Evolutionary conservation across 2,113 vertebrate genomes (phyloP).

Genomic region (Gymnogyps californianus): DNA sequence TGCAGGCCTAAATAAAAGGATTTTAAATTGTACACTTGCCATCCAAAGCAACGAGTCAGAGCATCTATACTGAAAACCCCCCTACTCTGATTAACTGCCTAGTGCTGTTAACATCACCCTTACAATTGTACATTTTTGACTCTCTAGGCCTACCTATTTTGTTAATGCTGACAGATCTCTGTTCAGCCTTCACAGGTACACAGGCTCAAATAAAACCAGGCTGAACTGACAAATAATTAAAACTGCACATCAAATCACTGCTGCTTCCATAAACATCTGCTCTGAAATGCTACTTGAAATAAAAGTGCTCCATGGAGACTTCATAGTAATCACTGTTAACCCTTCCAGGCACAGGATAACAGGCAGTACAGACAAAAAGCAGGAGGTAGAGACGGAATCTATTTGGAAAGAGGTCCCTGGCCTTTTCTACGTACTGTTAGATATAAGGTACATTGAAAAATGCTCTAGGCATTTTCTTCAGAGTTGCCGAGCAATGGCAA

Average conservation of each 20-base stretch:
- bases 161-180: not conserved
- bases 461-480: not conserved
- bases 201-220: not conserved
- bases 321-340: not conserved
- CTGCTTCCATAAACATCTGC: not conserved
- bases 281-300: slow-evolving; percentile 1
- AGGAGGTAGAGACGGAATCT: not conserved
- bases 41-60: not conserved
- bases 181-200: not conserved
- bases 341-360: not conserved
- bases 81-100: not conserved
- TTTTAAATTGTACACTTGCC: not conserved
- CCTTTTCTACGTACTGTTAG: not conserved
- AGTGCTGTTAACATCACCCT: not conserved
- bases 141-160: not conserved
- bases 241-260: not conserved
- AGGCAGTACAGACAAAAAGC: not conserved
- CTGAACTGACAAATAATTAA: slow-evolving; percentile 18
- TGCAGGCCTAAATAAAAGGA: not conserved
- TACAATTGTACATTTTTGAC: not conserved
- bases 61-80: not conserved
- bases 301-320: not conserved
- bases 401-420: not conserved
- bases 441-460: not conserved
- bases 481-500: not conserved